Percentiles rank a stretch among this genome's conserved stretches.
These are phyloP conservation scores for Nephotettix cincticeps DNA, from an alignment of 1,140 invertebrate species.

Conservation along the genomic window DNA sequence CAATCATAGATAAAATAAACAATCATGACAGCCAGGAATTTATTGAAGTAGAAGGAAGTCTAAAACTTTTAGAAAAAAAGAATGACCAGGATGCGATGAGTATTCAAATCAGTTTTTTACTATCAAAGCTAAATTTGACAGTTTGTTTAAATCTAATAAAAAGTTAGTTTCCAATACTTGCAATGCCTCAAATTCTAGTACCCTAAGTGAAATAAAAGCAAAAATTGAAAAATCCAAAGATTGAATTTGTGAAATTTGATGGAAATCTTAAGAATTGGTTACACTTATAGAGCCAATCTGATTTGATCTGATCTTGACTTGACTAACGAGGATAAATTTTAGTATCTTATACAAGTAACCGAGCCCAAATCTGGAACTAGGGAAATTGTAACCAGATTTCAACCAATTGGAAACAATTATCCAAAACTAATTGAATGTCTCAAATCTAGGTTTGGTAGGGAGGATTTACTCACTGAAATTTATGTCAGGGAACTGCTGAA, in stretches of 20 bases:
- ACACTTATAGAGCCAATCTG: neutral
- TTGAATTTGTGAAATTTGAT: too few relatives aligned
- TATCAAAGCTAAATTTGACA: too few relatives aligned
- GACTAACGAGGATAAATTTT: neutral
- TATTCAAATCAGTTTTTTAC: neutral
- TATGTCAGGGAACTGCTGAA: neutral
- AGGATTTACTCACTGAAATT: neutral
- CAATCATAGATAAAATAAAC: neutral
- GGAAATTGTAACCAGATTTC: too few relatives aligned
- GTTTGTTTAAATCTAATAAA: neutral
- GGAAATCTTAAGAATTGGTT: neutral
- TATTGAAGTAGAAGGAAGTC: neutral
- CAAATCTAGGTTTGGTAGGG: neutral
- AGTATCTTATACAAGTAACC: too few relatives aligned
- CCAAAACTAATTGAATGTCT: neutral
- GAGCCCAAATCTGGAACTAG: too few relatives aligned
- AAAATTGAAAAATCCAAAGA: neutral
- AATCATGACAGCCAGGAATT: neutral
- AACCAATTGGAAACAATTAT: neutral
- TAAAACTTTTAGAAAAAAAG: neutral
- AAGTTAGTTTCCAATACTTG: neutral
- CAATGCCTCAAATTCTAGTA: neutral
- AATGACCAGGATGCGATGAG: too few relatives aligned
- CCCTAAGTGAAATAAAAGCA: neutral
- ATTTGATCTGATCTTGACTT: neutral